These are phyloP conservation scores for Prosapia bicincta DNA, from an alignment of 2,888 invertebrate genomes.

Conservation along the genomic window DNA sequence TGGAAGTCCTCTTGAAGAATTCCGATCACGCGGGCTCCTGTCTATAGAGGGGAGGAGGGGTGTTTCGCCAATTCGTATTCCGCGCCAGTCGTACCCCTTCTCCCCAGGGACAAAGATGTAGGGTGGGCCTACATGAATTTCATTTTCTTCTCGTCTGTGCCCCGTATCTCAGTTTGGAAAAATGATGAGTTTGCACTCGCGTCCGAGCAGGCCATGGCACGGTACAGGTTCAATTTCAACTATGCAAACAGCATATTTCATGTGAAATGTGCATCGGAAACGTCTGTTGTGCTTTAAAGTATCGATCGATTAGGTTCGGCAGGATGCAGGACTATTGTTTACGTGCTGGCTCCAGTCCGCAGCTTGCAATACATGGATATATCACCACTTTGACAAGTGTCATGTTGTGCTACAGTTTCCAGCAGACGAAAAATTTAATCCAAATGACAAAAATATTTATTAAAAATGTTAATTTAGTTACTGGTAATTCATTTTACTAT, in stretches of 20 bases:
- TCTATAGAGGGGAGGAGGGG: neutral
- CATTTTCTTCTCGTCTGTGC: neutral
- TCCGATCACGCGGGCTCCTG: neutral
- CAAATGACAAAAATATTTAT: no score
- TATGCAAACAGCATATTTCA: neutral
- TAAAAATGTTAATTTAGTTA: no score
- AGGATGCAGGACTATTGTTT: neutral
- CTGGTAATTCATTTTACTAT: no score
- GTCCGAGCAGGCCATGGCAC: neutral
- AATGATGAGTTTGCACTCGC: neutral
- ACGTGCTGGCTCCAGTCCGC: neutral
- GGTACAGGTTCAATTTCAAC: neutral
- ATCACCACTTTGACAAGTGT: no score
- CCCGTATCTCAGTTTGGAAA: neutral
- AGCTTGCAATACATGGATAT: no score
- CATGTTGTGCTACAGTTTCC: no score
- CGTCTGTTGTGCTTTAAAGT: neutral
- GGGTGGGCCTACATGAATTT: constrained; percentile 2
- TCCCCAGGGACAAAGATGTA: neutral
- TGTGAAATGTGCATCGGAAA: neutral
- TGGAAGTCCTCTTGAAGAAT: neutral
- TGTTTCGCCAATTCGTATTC: constrained; percentile 2
- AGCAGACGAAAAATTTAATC: no score
- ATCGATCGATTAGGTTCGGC: neutral
- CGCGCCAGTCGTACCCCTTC: neutral